Evolutionary conservation across 2,888 invertebrate species (phyloP), one percentile per base, ranked within the genome.

Genomic region (Aporophyla nigra): DNA sequence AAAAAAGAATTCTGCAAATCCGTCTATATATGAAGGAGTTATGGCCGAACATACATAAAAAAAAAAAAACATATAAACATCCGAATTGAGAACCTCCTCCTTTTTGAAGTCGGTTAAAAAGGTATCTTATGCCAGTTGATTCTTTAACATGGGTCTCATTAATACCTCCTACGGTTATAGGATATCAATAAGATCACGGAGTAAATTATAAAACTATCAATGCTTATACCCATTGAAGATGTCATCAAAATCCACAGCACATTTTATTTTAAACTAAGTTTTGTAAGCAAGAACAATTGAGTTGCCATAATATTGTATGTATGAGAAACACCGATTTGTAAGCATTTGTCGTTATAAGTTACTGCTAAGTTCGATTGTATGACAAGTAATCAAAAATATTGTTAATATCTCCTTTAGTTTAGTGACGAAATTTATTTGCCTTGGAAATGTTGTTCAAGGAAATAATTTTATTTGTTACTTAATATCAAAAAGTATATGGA

Each of bases 221-320:
- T 53, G 9, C 19, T 19, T 19, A 5, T 9, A 53, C 5, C 16
- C 1, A 21, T 21, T 40, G 33, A 62, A 49, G 0, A 43, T 33
- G 16, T 49, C 49, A 72, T 72, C 65, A 68, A 78, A 78, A 68
- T 63, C 56, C 74, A 59, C 63, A 74, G 56, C 53, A 4, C 1
- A 9, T 9, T 46, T 27, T 53, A 71, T 74, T 53, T 33, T 51
- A 21, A 51, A 19, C 0, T 43, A 58, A 63, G 16, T 24, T 74
- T 81, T 82, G 33, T 63, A 78, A 75, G 51, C 56, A 63, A 76
- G 54, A 68, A 82, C 56, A 74, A 74, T 77, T 86, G 24, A 65
- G 91, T 89, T 91, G 91, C 91, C 91, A 91, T 91, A 91, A 33
- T 74, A 90, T 74, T 72, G 56, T 75, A 66, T 84, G 43, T 82